phyloP scores from a whole-genome alignment of 2,888 invertebrate genomes.

The Drosophila villosipedis region DNA sequence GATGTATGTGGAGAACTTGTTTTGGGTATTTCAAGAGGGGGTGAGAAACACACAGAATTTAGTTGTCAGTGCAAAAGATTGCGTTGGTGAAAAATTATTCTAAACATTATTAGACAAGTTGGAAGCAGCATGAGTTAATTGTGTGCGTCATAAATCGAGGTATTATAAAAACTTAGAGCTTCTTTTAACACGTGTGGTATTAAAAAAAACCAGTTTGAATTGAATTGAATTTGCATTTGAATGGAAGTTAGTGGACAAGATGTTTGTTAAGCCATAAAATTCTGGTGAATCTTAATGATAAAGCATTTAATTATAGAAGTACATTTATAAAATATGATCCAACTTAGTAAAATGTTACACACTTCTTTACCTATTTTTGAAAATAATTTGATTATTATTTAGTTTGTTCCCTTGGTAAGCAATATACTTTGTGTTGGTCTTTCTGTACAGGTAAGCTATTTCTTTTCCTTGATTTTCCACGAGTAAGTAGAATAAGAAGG shows the following conservation, averaged over 20 bases:
- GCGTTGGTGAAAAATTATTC: background rate
- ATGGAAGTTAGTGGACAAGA: background rate
- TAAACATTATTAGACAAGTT: conserved; percentile 26
- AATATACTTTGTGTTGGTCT: background rate
- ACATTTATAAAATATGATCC: background rate
- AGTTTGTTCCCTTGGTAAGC: background rate
- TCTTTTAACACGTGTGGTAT: conserved; percentile 3
- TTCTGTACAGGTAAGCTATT: conserved; percentile 48
- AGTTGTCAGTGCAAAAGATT: background rate
- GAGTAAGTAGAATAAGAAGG: background rate
- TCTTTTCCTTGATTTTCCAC: background rate
- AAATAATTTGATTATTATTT: background rate
- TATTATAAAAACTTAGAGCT: background rate
- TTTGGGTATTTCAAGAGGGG: background rate
- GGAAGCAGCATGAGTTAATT: background rate
- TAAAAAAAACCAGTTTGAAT: background rate
- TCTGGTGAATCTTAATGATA: conserved; percentile 3
- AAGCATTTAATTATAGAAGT: background rate
- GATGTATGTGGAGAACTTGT: conserved; percentile 10
- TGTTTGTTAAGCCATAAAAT: conserved; percentile 1
- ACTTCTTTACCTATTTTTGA: background rate
- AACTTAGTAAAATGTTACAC: background rate
- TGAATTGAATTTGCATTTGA: conserved; percentile 7
- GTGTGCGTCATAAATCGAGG: background rate
- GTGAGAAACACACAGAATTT: background rate